Evolutionary conservation across 2,797 vertebrate species (phyloP), one percentile per base, ranked within the genome.

Genomic region (Enteromius argenteus): DNA sequence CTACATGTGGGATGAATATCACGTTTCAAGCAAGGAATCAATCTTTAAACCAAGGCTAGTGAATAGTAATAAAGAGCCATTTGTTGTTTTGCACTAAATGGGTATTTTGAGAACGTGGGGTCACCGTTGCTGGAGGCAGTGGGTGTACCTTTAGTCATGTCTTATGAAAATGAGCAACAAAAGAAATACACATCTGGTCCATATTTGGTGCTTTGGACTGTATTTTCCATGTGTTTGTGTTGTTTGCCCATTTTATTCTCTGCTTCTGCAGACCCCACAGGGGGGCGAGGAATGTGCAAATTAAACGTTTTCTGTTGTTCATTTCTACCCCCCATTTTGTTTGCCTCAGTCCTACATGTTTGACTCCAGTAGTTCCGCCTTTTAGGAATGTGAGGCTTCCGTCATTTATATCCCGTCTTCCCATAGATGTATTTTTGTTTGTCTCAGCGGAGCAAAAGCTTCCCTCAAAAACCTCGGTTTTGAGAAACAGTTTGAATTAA

Each of bases 1-100:
- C 92, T 91, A 81, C 91, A 89, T 94, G 92, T 21, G 23, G 94
- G 89, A 83, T 89, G 60, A 79, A 90, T 89, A 94, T 94, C 94
- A 91, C 86, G 85, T 92, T 84, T 92, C 87, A 83, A 82, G 85
- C 42, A 90, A 91, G 91, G 90, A 93, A 94, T 92, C 87, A 79
- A 72, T 94, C 92, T 72, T 86, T 75, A 91, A 88, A 89, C 74
- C 64, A 44, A 72, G 83, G 91, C 80, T 74, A 87, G 74, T 78
- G 72, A 68, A 46, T 56, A 71, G 74, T 60, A 46, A 79, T 79
- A 85, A 68, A 76, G 71, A 75, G 51, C 56, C 62, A 71, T 71
- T 87, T 81, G 74, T 62, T 73, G 72, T 86, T 72, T 56, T 49
- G 53, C 23, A 15, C 30, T 81, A 49, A 64, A 51, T 78, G 74